These are phyloP conservation scores for Alces alces DNA, from an alignment of 2,113 vertebrate genomes.

Conservation along the genomic window DNA sequence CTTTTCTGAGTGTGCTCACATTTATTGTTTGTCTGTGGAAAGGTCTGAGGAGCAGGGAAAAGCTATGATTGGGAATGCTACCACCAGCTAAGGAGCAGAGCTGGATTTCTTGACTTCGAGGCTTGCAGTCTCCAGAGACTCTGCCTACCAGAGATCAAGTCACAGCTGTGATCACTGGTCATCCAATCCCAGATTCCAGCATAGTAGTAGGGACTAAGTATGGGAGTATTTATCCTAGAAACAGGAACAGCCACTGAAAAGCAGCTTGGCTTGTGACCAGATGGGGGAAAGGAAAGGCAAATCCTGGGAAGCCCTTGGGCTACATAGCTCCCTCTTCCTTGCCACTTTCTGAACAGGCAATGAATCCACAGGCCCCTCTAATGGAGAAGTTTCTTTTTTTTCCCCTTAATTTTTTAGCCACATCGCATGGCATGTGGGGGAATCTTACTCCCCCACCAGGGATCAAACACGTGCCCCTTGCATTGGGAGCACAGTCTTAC, in stretches of 20 bases:
- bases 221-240: background rate
- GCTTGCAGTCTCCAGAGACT: background rate
- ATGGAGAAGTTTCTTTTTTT: background rate
- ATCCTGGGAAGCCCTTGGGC: slow-evolving; percentile 31
- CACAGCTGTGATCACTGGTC: background rate
- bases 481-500: background rate
- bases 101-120: background rate
- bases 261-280: slow-evolving; percentile 37
- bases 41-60: background rate
- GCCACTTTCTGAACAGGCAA: slow-evolving; percentile 47
- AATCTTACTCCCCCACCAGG: background rate
- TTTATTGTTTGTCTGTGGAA: background rate
- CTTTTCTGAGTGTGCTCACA: background rate
- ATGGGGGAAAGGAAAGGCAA: background rate
- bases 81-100: background rate
- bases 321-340: background rate
- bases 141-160: background rate
- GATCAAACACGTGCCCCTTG: background rate
- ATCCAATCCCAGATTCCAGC: background rate
- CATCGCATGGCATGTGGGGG: background rate
- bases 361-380: slow-evolving; percentile 75
- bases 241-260: slow-evolving; percentile 3
- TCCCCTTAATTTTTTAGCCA: background rate
- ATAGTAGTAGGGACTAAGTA: background rate
- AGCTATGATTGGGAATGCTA: background rate